phyloP scores from a whole-genome alignment of 2,113 vertebrate species.

The Microcebus griseorufus region DNA sequence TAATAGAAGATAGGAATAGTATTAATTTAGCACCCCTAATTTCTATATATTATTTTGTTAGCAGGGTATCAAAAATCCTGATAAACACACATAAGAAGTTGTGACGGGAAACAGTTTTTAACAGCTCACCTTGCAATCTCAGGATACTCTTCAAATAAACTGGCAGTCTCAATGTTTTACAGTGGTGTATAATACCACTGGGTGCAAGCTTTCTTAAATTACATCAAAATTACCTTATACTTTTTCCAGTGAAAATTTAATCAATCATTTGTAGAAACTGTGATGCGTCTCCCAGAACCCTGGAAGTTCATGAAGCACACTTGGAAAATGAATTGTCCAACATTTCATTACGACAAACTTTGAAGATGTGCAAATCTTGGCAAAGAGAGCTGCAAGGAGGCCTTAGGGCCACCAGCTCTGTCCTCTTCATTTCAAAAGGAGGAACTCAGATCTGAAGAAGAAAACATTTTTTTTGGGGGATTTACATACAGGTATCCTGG shows the following conservation, averaged over 20 bases:
- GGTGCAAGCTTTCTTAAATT: neutral
- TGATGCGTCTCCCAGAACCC: neutral
- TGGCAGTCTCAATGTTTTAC: neutral
- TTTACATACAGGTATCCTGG: neutral
- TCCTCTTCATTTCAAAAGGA: neutral
- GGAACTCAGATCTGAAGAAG: neutral
- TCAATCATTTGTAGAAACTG: neutral
- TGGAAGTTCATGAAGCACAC: neutral
- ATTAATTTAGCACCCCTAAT: neutral
- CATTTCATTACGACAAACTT: neutral
- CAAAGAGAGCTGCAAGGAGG: neutral
- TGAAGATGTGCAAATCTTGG: neutral
- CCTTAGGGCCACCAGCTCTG: neutral
- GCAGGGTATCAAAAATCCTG: neutral
- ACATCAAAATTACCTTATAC: neutral
- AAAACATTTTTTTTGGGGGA: neutral
- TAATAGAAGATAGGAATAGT: neutral
- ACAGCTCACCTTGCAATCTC: neutral
- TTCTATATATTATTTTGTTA: neutral
- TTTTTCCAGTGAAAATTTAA: neutral
- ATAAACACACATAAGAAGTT: neutral
- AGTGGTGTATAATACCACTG: no score
- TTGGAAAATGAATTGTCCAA: neutral
- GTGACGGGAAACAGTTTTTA: neutral
- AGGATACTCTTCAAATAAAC: neutral